Evolutionary conservation across 2,113 vertebrate species (phyloP).

Genomic region (Turnix velox): DNA sequence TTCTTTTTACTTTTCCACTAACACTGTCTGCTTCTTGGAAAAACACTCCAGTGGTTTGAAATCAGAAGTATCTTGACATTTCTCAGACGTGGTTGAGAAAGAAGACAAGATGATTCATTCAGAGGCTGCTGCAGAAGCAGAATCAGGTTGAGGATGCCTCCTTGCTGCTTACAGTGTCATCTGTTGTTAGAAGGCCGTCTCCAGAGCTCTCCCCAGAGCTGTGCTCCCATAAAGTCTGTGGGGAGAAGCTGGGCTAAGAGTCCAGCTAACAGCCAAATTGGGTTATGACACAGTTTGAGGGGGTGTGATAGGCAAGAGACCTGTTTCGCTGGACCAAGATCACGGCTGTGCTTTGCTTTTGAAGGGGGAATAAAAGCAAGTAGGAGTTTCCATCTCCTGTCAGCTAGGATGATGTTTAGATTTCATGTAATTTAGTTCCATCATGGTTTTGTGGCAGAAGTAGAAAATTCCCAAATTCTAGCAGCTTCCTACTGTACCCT

Average conservation of each 20-base stretch:
- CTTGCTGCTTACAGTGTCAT: background rate
- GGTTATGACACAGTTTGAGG: background rate
- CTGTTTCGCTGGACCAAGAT: background rate
- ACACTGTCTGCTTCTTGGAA: background rate
- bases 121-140: background rate
- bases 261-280: background rate
- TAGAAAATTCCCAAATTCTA: background rate
- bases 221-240: background rate
- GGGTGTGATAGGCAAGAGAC: background rate
- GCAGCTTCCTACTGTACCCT: background rate
- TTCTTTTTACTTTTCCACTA: background rate
- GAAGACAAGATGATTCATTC: background rate
- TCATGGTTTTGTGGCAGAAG: background rate
- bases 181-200: background rate
- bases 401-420: background rate
- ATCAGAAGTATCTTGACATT: background rate
- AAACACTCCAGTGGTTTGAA: background rate
- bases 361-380: background rate
- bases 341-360: background rate
- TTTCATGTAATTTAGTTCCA: background rate
- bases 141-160: background rate
- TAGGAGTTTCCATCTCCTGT: background rate
- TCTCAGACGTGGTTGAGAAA: background rate
- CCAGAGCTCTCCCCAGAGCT: background rate
- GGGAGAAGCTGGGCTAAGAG: background rate